Percentiles rank a stretch among this genome's conserved stretches.
Evolutionary conservation across 2,888 invertebrate genomes (phyloP).

Genomic region (Osmoderma eremita): DNA sequence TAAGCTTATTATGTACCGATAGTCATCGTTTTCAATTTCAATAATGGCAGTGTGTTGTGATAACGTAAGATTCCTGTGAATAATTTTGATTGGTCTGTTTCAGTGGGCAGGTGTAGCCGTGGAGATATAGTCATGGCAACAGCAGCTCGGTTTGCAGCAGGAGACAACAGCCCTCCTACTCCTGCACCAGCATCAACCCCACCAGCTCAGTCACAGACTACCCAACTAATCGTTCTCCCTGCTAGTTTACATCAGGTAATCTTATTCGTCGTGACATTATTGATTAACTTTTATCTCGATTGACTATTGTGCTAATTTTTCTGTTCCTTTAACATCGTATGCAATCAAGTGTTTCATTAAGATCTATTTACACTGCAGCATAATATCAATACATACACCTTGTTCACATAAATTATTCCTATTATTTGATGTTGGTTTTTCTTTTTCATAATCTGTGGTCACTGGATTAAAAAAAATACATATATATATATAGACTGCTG

Average conservation of each 20-base stretch:
- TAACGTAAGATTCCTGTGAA: constrained; percentile 20
- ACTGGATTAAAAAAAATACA: not conserved
- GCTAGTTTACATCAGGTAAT: constrained; percentile 65
- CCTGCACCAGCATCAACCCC: constrained; percentile 62
- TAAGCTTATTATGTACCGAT: constrained; percentile 12
- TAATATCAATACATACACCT: not conserved
- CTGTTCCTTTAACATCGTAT: not conserved
- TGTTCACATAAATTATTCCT: too few species aligned
- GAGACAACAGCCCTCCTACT: constrained; percentile 64
- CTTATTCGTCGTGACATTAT: constrained; percentile 32
- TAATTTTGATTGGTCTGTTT: constrained; percentile 53
- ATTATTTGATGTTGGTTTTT: too few species aligned
- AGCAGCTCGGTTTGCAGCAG: constrained; percentile 70
- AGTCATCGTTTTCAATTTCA: not conserved
- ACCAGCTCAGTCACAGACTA: constrained; percentile 62
- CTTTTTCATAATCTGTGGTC: not conserved
- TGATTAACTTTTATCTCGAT: constrained; percentile 28
- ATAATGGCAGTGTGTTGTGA: constrained; percentile 6
- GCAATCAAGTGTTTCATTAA: constrained; percentile 36
- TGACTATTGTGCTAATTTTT: constrained; percentile 42
- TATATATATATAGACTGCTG: constrained; percentile 50
- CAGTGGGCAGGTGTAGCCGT: constrained; percentile 63
- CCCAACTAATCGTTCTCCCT: constrained; percentile 64
- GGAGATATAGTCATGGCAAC: constrained; percentile 65
- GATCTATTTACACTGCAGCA: constrained; percentile 33